These are phyloP conservation scores for Dipus sagitta DNA, from an alignment of 2,797 vertebrate species.

Conservation along the genomic window DNA sequence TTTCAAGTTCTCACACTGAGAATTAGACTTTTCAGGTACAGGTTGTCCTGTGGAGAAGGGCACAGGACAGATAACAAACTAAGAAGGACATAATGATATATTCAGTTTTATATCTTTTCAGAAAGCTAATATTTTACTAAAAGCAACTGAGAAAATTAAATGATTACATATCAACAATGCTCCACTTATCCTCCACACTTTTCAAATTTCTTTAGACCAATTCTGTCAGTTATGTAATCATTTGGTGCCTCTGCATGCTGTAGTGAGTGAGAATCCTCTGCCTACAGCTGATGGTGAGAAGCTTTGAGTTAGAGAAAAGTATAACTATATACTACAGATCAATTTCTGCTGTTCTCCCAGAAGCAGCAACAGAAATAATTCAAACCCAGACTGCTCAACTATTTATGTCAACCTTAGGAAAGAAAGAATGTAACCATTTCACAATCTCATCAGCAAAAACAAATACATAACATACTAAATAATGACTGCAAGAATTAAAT, in stretches of 20 bases:
- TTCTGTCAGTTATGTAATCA: neutral
- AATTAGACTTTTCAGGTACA: neutral
- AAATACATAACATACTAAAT: neutral
- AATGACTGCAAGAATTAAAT: slow-evolving; percentile 16
- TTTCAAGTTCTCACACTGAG: neutral
- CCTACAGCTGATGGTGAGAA: neutral
- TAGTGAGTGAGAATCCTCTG: neutral
- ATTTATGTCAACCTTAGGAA: neutral
- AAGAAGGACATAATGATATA: neutral
- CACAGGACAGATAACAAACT: neutral
- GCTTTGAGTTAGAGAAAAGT: neutral
- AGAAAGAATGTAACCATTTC: neutral
- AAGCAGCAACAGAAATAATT: neutral
- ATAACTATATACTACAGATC: neutral
- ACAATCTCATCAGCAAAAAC: neutral
- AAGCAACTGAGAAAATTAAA: neutral
- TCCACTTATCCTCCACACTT: neutral
- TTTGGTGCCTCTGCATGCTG: neutral
- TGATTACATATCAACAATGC: neutral
- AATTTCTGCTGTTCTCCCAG: neutral
- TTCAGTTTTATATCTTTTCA: neutral
- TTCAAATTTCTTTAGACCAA: neutral
- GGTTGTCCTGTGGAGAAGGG: neutral
- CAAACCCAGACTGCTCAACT: neutral
- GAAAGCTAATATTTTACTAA: slow-evolving; percentile 4